phyloP scores from a whole-genome alignment of 2,888 invertebrate genomes.

The Balanococcus diminutus region DNA sequence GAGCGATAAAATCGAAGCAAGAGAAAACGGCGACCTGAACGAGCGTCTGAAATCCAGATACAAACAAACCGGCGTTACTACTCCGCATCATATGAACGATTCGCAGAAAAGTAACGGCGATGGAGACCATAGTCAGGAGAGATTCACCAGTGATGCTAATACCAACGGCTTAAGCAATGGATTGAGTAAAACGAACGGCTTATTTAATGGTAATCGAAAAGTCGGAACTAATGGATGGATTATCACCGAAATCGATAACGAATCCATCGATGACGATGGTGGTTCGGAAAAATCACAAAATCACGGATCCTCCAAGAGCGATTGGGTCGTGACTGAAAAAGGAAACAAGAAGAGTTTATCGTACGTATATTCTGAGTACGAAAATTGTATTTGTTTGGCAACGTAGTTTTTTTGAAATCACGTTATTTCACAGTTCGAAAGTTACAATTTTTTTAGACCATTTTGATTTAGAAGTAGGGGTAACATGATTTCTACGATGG shows the following conservation, averaged over 20 bases:
- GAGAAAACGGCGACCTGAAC: background rate
- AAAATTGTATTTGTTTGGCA: background rate
- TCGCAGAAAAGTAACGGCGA: constrained; percentile 6
- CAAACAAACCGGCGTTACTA: constrained; percentile 10
- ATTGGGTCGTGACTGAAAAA: constrained; percentile 39
- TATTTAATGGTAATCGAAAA: background rate
- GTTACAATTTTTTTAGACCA: too few species aligned
- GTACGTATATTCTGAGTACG: background rate
- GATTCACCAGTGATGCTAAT: background rate
- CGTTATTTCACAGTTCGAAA: too few species aligned
- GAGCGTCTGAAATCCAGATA: background rate
- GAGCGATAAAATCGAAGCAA: background rate
- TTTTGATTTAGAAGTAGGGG: too few species aligned
- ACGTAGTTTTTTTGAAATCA: background rate
- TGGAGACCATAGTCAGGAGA: background rate
- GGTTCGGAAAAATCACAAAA: background rate
- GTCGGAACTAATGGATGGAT: constrained; percentile 40
- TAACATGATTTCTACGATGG: too few species aligned
- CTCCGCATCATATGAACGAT: background rate
- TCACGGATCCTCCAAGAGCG: background rate
- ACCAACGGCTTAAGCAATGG: constrained; percentile 37
- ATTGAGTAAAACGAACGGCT: background rate
- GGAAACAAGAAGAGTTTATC: background rate
- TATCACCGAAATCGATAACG: constrained; percentile 33
- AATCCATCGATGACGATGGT: background rate